Percentiles rank a stretch among this genome's conserved stretches.
These are phyloP conservation scores for Aricia agestis DNA, from an alignment of 1,140 invertebrate genomes.

Conservation along the genomic window DNA sequence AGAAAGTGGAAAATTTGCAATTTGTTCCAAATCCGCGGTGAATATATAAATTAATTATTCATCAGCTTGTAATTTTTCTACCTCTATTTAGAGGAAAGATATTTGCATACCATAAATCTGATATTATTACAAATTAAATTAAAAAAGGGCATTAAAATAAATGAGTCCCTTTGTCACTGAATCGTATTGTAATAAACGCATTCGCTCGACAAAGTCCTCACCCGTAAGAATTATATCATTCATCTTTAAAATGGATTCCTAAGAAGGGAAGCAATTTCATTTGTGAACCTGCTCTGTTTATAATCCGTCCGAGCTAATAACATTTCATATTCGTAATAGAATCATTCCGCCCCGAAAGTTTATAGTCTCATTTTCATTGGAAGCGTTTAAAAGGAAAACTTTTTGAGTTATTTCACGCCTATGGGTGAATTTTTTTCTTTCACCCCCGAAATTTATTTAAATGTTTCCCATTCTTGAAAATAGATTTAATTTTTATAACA, in stretches of 20 bases:
- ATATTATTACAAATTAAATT: background rate
- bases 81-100: background rate
- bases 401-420: constrained; percentile 63
- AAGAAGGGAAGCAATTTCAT: constrained; percentile 75
- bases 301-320: constrained; percentile 75
- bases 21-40: background rate
- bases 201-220: constrained; percentile 64
- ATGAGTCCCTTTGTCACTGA: constrained; percentile 27
- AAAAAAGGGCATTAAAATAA: constrained; percentile 8
- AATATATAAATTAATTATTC: constrained; percentile 2
- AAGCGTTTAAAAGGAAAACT: constrained; percentile 72
- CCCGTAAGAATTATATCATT: constrained; percentile 72
- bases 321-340: constrained; percentile 76
- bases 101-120: background rate
- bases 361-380: constrained; percentile 75
- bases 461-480: background rate
- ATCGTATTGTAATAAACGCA: constrained; percentile 52
- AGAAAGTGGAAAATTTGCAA: constrained; percentile 3
- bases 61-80: background rate
- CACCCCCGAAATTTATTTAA: background rate
- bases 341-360: constrained; percentile 72
- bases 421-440: background rate
- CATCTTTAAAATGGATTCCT: constrained; percentile 74
- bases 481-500: too few species aligned
- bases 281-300: constrained; percentile 75